These are phyloP conservation scores for Synanceia verrucosa DNA, from an alignment of 2,797 vertebrate species.

Conservation along the genomic window DNA sequence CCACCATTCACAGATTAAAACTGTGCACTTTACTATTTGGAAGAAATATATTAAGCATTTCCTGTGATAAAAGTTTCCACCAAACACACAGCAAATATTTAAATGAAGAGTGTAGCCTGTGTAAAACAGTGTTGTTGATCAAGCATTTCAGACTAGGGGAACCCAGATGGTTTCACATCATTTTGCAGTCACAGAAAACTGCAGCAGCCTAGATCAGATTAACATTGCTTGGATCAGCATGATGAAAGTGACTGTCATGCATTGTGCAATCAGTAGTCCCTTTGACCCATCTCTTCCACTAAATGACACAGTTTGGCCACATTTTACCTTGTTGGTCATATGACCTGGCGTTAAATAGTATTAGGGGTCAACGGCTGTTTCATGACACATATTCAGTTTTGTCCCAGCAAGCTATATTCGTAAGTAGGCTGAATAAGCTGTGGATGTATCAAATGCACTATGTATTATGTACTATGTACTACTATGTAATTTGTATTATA, in stretches of 20 bases:
- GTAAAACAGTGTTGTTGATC: too few relatives aligned
- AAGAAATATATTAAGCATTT: neutral
- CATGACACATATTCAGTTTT: neutral
- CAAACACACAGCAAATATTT: neutral
- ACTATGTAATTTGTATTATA: neutral
- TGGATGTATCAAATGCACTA: neutral
- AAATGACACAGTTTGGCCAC: neutral
- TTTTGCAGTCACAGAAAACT: neutral
- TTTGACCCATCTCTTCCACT: neutral
- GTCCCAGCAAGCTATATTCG: neutral
- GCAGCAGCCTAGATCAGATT: neutral
- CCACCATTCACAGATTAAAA: neutral
- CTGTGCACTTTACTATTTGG: too few relatives aligned
- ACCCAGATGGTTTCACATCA: too few relatives aligned
- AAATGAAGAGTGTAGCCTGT: neutral
- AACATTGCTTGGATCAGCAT: neutral
- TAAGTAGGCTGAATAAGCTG: neutral
- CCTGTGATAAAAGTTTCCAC: too few relatives aligned
- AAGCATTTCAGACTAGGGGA: too few relatives aligned
- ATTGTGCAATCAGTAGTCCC: neutral
- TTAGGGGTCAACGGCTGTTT: neutral
- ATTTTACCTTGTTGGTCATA: neutral
- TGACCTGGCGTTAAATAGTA: neutral
- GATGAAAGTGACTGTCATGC: neutral
- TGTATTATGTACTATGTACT: too few relatives aligned